Evolutionary conservation across 2,113 vertebrate species (phyloP), one percentile per base, ranked within the genome.

Genomic region (Macroglossus sobrinus): DNA sequence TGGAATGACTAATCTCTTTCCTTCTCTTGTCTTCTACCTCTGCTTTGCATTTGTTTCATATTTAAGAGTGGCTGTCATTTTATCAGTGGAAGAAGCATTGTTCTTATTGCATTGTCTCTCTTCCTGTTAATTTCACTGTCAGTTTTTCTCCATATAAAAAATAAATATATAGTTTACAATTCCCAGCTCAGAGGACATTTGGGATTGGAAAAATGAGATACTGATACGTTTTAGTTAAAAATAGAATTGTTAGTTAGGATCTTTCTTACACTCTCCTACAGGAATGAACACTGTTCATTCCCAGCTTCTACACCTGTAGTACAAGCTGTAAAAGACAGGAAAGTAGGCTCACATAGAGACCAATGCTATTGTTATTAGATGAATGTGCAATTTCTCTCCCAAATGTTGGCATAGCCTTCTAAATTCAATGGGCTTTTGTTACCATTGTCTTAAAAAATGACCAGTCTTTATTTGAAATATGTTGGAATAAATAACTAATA

Each of bases 81-180:
- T n/a, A 63, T 89, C 57, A 30, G 18, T 47, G 45, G n/a, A 78
- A 59, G 45, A 72, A 63, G 7, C 6, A 5, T 63, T 43, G 6
- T 88, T 75, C 10, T 88, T 87, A 68, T 1, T 53, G 30, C 2
- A 14, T 59, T 35, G 1, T 84, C 78, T 74, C 66, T 84, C 80
- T 96, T 71, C n/a, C 40, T 57, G 24, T 13, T 91, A 81, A 89
- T 91, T 85, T 91, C 47, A 76, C 61, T 72, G 45, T 89, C 66
- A 81, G 18, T 30, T 88, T 94, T 96, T 89, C 75, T 95, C 50
- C 75, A 45, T 90, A 72, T 81, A 38, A 55, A 93, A 84, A 78
- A 84, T 45, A 22, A 16, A 33, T 93, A 24, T 7, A 6, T 35
- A 61, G 45, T 47, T 85, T 91, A n/a, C 82, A 45, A 4, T 28